phyloP scores from a whole-genome alignment of 2,888 invertebrate species.

The Dasysyrphus tricinctus region DNA sequence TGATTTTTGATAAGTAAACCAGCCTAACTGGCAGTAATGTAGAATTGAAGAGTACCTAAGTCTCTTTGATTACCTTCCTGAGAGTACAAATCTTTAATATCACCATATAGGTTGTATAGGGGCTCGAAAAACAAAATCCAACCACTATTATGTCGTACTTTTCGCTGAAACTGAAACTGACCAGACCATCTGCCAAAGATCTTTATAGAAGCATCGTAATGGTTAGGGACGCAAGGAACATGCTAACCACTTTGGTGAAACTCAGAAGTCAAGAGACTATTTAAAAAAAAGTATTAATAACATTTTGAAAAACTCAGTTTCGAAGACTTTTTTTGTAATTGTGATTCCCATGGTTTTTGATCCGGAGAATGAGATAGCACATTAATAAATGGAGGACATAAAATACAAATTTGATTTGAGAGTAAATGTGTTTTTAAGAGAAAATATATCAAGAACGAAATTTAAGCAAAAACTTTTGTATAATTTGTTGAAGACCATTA shows the following conservation, averaged over 20 bases:
- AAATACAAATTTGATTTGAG: no score
- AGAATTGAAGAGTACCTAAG: conserved; percentile 28
- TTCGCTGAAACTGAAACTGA: conserved; percentile 40
- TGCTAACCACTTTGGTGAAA: not conserved
- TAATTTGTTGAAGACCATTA: no score
- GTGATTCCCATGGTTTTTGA: no score
- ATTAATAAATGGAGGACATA: no score
- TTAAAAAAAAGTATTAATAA: not conserved
- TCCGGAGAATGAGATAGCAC: no score
- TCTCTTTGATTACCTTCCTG: conserved; percentile 19
- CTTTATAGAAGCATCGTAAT: conserved; percentile 43
- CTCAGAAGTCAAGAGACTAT: not conserved
- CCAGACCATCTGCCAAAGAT: conserved; percentile 62
- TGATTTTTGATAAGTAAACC: conserved; percentile 57
- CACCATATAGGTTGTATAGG: conserved; percentile 24
- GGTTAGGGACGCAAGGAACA: not conserved
- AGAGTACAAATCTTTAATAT: not conserved
- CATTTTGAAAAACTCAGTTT: no score
- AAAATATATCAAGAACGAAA: no score
- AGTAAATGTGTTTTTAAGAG: no score
- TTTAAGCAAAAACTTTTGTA: no score
- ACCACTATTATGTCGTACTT: conserved; percentile 63
- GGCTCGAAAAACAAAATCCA: conserved; percentile 5
- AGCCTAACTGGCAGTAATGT: conserved; percentile 35
- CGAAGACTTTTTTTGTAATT: no score